These are phyloP conservation scores for Syngnathus scovelli DNA, from an alignment of 2,113 vertebrate species.

Conservation along the genomic window DNA sequence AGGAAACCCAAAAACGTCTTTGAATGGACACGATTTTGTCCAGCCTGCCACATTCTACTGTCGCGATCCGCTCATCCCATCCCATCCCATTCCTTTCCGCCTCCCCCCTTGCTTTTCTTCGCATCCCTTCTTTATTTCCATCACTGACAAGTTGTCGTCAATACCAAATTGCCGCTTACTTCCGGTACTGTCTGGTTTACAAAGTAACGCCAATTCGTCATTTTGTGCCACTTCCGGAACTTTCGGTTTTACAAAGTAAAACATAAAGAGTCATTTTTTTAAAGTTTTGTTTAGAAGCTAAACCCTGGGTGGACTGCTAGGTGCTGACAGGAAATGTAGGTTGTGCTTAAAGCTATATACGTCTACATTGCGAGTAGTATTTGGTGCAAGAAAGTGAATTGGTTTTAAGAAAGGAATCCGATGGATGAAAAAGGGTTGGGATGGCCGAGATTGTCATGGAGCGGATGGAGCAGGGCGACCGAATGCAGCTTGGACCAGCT, in stretches of 20 bases:
- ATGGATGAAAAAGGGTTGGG: no score
- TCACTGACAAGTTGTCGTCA: neutral
- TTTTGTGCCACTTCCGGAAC: neutral
- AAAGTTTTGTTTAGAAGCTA: no score
- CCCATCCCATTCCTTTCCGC: neutral
- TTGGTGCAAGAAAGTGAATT: no score
- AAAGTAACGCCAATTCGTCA: neutral
- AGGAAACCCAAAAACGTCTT: neutral
- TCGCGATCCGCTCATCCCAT: neutral
- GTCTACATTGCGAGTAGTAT: no score
- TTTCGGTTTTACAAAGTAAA: neutral
- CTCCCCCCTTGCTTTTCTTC: neutral
- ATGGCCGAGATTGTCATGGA: no score
- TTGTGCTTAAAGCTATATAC: no score
- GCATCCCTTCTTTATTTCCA: neutral
- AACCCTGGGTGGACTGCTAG: no score
- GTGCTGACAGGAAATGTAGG: no score
- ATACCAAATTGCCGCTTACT: neutral
- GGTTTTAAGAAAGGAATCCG: no score
- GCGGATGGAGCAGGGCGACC: no score
- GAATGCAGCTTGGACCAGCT: no score
- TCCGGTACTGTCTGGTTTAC: neutral
- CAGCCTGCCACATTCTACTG: neutral
- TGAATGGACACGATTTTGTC: neutral
- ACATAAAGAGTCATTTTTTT: neutral